Evolutionary conservation across 2,797 vertebrate genomes (phyloP).

Genomic region (Perodicticus potto): DNA sequence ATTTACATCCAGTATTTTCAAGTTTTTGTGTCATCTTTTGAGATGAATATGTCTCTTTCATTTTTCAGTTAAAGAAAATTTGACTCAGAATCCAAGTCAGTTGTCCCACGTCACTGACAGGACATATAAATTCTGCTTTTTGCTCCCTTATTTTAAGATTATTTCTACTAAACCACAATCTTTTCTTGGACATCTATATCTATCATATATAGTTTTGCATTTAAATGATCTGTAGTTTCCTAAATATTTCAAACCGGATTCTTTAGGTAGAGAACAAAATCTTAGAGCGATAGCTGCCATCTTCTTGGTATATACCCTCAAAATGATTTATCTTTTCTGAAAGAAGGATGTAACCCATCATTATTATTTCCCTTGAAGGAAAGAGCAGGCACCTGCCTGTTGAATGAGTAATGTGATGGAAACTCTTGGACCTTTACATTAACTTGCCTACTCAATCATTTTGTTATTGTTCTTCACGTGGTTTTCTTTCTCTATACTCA

Average conservation of each 20-base stretch:
- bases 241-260: conserved; percentile 28
- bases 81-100: conserved; percentile 17
- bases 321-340: conserved; percentile 66
- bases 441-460: conserved; percentile 56
- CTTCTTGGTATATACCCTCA: conserved; percentile 12
- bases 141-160: neutral
- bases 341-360: conserved; percentile 76
- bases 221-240: conserved; percentile 8
- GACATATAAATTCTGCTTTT: neutral
- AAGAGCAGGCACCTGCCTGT: conserved; percentile 82
- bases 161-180: neutral
- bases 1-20: conserved; percentile 28
- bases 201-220: neutral
- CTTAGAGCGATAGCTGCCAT: neutral
- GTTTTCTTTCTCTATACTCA: neutral
- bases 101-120: neutral
- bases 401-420: conserved; percentile 69
- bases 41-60: neutral
- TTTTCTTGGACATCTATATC: neutral
- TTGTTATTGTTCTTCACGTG: conserved; percentile 35
- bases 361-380: conserved; percentile 72
- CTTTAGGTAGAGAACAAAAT: conserved; percentile 31
- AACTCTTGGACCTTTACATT: conserved; percentile 68
- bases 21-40: neutral
- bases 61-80: conserved; percentile 14